Evolutionary conservation across 2,113 vertebrate species (phyloP), one percentile per base, ranked within the genome.

Genomic region (Natator depressus): DNA sequence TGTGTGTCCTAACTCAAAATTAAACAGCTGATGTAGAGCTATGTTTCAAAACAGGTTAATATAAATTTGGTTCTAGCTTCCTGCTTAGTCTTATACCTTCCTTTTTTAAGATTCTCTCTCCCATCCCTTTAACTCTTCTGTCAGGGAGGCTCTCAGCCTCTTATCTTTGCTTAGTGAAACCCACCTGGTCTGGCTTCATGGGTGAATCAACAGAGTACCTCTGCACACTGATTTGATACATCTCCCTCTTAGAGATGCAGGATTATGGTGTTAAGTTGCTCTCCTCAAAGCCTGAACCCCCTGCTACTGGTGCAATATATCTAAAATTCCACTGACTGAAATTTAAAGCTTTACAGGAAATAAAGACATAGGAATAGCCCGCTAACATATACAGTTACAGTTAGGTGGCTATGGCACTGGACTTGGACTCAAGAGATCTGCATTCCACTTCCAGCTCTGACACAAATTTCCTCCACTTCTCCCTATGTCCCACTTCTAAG

Each of bases 371-470:
- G 87, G 94, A 19, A 87, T 46, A 95, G 78, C 90, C 91, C 96
- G 51, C 5, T 89, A 80, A 94, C 59, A 29, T 55, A 57, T 53
- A 86, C 80, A 86, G 42, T 93, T 92, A 79, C 1, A 92, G 62
- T 72, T 93, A 59, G 6, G 27, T 72, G 80, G 76, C 89, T 38
- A 10, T 72, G 19, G 65, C 65, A 5, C 65, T n/a, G 17, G 17
- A 38, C n/a, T 72, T 38, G 65, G 17, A 38, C n/a, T 22, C n/a
- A 72, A 72, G 90, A 93, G 95, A 93, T 69, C 72, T 90, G 72
- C 49, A 89, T 89, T 89, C 78, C 55, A 31, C 94, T 95, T 95
- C 82, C 55, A 94, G 31, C 94, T 95, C 95, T 93, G 89, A 96
- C 93, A 82, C 5, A 14, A 42, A 47, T 85, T 95, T 90, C 94